Base-by-base conservation (phyloP, 1,140 invertebrate genomes). In the Musca domestica region DNA sequence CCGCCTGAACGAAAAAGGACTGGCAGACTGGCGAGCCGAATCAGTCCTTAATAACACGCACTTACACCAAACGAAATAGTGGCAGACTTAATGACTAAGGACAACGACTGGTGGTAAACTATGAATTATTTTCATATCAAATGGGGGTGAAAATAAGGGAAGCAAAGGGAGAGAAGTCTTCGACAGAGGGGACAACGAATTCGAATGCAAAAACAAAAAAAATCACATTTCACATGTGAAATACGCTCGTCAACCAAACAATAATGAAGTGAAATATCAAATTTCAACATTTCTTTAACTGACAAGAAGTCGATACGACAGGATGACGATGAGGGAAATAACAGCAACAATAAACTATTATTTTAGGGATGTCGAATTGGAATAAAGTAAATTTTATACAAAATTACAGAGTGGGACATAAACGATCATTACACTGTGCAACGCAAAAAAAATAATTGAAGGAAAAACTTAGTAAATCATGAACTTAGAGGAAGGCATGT, bases 191-290 rank as follows among this genome's bases (percentile, higher is more conserved):
- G 34, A 41, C n/a, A n/a, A n/a, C 34, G 34, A 41, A 5, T 9
- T 41, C 5, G 10, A 41, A 41, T 41, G 34, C 34, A 5, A 10
- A 41, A 41, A 41, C 6, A 41, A 2, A 15, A 61, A 15, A 58
- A 30, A 61, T 30, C 56, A 61, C 56, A 34, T 34, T 61, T 41
- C n/a, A 61, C n/a, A 61, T 61, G 56, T 61, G 27, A 41, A 34
- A 61, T 19, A 61, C 54, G 20, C 52, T 61, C 10, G 27, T 17
- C 34, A 61, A 61, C n/a, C 41, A 58, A 25, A 61, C 27, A 61
- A 61, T 61, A 61, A 61, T 61, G 27, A 61, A 61, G 56, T 61
- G 30, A 61, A 61, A 61, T 61, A 61, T 61, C 56, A 61, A 61
- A 61, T 61, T 61, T 61, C 56, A 30, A 54, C 52, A 54, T 14